Evolutionary conservation across 1,140 invertebrate genomes (phyloP), one percentile per base, ranked within the genome.

Genomic region (Trachelipus rathkii): DNA sequence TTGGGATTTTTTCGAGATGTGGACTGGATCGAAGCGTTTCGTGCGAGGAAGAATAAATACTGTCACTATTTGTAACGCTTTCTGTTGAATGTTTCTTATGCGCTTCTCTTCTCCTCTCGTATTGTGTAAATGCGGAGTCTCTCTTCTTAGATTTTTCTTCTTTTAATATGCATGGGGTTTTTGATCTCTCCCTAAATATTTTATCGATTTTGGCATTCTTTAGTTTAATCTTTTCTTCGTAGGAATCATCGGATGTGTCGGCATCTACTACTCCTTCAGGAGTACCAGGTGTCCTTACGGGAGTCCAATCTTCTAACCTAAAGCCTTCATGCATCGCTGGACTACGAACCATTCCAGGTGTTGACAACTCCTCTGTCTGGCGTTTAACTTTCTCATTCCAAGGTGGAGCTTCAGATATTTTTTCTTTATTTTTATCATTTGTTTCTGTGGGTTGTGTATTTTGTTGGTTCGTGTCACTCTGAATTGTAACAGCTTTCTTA

Each of bases 281-380:
- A 71, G 81, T 81, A 10, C 82, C 81, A 44, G 84, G 83, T 9
- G 83, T 84, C 71, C 83, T 70, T 3, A 82, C 76, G 8, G 82
- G 82, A 71, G 84, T 77, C 60, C 85, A 83, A 24, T 89, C 88
- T 67, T 88, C 87, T 10, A 82, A 74, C 15, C 83, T 82, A 72
- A 84, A 83, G n/a, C 84, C 84, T 77, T 86, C 84, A 77, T 84
- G 83, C 82, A 84, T 84, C 0, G 85, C 84, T 0, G 85, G 85
- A 80, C 85, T 85, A 9, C 85, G 79, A 10, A 84, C 84, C 82
- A 85, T 84, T 6, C 83, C 82, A 15, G 82, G 83, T 82, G 80
- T 86, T 83, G 33, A 85, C 83, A 82, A 46, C 45, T 81, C 80
- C 15, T 81, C 80, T 4, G 78, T 74, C 11, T 78, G 79, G 46